Evolutionary conservation across 2,888 invertebrate genomes (phyloP).

Genomic region (Lordiphosa andalusiaca): DNA sequence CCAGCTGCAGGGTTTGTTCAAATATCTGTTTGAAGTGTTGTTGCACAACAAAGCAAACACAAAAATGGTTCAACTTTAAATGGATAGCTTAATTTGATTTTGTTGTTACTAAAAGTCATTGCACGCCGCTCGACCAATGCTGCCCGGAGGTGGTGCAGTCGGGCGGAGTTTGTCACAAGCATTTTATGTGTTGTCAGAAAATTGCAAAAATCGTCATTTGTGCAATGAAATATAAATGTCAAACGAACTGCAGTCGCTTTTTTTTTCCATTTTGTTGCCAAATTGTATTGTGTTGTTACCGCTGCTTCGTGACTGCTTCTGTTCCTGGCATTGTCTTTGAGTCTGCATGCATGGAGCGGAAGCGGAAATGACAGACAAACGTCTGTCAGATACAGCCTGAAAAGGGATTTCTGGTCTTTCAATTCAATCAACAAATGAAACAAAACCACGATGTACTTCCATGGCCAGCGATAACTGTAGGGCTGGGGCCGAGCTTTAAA

Average conservation of each 20-base stretch:
- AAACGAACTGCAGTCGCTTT: conserved; percentile 39
- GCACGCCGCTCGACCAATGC: conserved; percentile 4
- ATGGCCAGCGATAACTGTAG: conserved; percentile 26
- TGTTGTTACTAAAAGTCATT: conserved; percentile 3
- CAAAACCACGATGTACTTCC: conserved; percentile 30
- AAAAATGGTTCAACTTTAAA: too few species aligned
- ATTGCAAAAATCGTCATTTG: conserved; percentile 56
- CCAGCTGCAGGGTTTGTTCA: too few species aligned
- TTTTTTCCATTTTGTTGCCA: conserved; percentile 21
- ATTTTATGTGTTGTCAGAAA: conserved; percentile 69
- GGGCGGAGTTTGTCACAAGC: conserved; percentile 39
- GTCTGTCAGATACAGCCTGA: conserved; percentile 3
- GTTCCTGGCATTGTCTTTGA: conserved; percentile 35
- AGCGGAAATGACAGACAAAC: conserved; percentile 51
- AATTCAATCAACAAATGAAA: conserved; percentile 33
- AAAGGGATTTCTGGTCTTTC: conserved; percentile 5
- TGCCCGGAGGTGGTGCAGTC: background rate
- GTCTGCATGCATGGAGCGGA: conserved; percentile 43
- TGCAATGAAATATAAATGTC: conserved; percentile 76
- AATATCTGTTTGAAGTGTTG: too few species aligned
- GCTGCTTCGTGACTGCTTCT: conserved; percentile 18
- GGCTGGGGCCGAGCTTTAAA: conserved; percentile 5
- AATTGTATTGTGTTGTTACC: conserved; percentile 57
- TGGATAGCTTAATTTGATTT: background rate
- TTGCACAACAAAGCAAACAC: too few species aligned